phyloP scores from a whole-genome alignment of 2,113 vertebrate genomes.

The Suricata suricatta region DNA sequence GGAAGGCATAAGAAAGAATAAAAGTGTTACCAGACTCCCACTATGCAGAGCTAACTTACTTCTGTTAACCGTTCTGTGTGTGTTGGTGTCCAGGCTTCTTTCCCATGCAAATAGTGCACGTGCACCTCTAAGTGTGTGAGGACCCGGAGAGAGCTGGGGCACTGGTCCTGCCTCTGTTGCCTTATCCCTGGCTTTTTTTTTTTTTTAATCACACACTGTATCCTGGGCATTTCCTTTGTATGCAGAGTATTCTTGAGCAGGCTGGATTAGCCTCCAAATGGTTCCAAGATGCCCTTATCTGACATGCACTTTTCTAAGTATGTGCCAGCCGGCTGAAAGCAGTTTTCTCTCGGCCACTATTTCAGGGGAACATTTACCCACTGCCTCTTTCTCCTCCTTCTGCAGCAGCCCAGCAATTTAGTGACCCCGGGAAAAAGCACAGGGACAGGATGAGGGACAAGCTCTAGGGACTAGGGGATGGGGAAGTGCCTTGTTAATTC shows the following conservation, averaged over 20 bases:
- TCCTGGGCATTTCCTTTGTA: background rate
- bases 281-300: constrained; percentile 74
- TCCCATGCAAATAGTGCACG: background rate
- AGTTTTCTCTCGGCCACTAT: constrained; percentile 50
- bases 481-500: constrained; percentile 8
- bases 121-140: background rate
- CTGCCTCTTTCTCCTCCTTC: constrained; percentile 49
- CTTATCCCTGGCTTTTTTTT: constrained; percentile 29
- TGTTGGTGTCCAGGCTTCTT: background rate
- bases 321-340: constrained; percentile 37
- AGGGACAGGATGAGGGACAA: background rate
- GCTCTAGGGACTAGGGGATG: background rate
- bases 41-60: background rate
- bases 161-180: background rate
- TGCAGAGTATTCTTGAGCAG: constrained; percentile 20
- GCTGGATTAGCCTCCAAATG: constrained; percentile 49
- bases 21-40: background rate
- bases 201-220: background rate
- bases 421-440: constrained; percentile 20
- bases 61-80: background rate
- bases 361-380: constrained; percentile 52
- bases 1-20: constrained; percentile 10
- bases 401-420: constrained; percentile 34
- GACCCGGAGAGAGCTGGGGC: background rate
- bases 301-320: constrained; percentile 38